Evolutionary conservation across 2,113 vertebrate genomes (phyloP).

Genomic region (Theristicus caerulescens): DNA sequence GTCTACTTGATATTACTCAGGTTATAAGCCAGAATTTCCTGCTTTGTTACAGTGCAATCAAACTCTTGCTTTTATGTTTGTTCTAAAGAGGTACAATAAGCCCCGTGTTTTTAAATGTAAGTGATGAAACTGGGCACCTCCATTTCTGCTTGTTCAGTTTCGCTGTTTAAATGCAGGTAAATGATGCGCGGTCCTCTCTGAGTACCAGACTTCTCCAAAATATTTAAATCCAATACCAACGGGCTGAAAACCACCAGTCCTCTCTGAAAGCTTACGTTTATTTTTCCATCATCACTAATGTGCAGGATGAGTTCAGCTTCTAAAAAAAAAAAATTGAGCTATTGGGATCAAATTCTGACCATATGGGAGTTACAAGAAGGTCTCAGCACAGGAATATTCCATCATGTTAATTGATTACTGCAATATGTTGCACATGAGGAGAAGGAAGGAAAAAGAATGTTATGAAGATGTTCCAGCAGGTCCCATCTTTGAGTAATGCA

Average conservation of each 20-base stretch:
- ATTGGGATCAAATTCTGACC: slow-evolving; percentile 45
- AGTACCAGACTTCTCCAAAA: neutral
- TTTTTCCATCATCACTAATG: neutral
- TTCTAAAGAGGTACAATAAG: neutral
- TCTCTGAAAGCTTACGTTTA: neutral
- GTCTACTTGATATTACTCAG: neutral
- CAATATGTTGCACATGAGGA: slow-evolving; percentile 46
- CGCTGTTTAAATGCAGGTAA: neutral
- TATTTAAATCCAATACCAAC: neutral
- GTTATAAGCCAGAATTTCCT: neutral
- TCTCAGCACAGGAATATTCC: slow-evolving; percentile 24
- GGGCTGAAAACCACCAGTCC: neutral
- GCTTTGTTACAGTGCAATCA: neutral
- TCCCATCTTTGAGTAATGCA: neutral
- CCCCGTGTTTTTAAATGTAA: neutral
- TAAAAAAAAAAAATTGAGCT: neutral
- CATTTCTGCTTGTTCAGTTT: neutral
- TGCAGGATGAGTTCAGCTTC: neutral
- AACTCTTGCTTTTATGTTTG: neutral
- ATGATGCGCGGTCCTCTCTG: neutral
- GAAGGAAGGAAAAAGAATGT: slow-evolving; percentile 41
- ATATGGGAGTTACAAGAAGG: slow-evolving; percentile 51
- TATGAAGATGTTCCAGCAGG: slow-evolving; percentile 49
- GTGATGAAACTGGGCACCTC: neutral
- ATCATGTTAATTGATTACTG: slow-evolving; percentile 62